Conservation (phyloP, 2,797 vertebrate genomes). For the Cynopterus sphinx region DNA sequence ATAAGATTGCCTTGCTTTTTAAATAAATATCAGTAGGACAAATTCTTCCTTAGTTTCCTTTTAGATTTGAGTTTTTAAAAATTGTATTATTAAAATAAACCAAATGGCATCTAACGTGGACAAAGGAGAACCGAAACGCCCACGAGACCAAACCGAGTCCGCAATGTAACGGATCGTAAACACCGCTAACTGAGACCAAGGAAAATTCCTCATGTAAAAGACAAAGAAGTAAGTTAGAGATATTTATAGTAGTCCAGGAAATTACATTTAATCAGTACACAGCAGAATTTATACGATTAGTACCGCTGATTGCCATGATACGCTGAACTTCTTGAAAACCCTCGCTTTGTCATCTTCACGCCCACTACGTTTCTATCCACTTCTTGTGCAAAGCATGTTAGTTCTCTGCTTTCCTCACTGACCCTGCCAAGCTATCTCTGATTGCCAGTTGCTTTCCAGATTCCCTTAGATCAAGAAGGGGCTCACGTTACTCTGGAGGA, state of each 20-base stretch:
- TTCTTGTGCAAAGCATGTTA: background rate
- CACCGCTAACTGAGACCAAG: background rate
- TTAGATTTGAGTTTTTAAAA: background rate
- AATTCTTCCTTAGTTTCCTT: background rate
- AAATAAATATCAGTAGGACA: background rate
- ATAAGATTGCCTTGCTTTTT: background rate
- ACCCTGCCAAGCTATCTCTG: background rate
- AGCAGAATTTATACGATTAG: background rate
- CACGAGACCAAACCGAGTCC: background rate
- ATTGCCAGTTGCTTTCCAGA: background rate
- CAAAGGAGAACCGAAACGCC: background rate
- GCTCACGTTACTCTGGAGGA: background rate
- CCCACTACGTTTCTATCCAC: background rate
- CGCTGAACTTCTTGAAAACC: background rate
- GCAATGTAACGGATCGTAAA: background rate
- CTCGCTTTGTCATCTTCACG: background rate
- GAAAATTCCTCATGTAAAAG: background rate
- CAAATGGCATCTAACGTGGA: background rate
- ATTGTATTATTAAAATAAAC: background rate
- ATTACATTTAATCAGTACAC: background rate
- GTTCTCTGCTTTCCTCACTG: background rate
- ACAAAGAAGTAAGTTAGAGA: background rate
- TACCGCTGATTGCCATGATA: background rate
- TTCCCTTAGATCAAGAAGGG: background rate
- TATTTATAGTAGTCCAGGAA: background rate